These are phyloP conservation scores for Fistularia tabacaria DNA, from an alignment of 2,797 vertebrate genomes.

Conservation along the genomic window DNA sequence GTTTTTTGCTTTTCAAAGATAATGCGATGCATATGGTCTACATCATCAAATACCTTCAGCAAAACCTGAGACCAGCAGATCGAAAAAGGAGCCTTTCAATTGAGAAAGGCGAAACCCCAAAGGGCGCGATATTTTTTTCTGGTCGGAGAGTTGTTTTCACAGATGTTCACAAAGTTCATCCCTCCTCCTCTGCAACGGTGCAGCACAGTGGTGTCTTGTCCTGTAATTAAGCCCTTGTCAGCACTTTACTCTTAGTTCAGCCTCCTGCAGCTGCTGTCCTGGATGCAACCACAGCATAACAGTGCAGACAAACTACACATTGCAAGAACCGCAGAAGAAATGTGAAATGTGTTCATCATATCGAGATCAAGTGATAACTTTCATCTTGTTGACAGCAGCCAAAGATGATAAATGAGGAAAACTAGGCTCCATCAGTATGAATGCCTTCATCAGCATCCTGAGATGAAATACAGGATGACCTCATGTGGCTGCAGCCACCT, in stretches of 20 bases:
- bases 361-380: slow-evolving; percentile 18
- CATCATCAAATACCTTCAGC: no score
- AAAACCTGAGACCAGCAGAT: no score
- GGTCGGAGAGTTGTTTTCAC: no score
- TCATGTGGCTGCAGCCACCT: slow-evolving; percentile 8
- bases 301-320: slow-evolving; percentile 20
- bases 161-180: no score
- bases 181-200: no score
- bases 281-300: slow-evolving; percentile 5
- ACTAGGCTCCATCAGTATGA: slow-evolving; percentile 8
- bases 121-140: no score
- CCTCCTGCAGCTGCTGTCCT: neutral
- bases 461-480: slow-evolving; percentile 46
- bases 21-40: no score
- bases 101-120: no score
- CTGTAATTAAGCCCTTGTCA: neutral
- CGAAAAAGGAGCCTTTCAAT: no score
- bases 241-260: neutral
- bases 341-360: slow-evolving; percentile 30
- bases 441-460: slow-evolving; percentile 15
- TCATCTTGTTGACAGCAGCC: slow-evolving; percentile 35
- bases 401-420: slow-evolving; percentile 33
- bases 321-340: slow-evolving; percentile 21
- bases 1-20: no score
- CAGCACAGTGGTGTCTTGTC: no score